phyloP scores from a whole-genome alignment of 1,140 invertebrate genomes.

The Pteromalus puparum region DNA sequence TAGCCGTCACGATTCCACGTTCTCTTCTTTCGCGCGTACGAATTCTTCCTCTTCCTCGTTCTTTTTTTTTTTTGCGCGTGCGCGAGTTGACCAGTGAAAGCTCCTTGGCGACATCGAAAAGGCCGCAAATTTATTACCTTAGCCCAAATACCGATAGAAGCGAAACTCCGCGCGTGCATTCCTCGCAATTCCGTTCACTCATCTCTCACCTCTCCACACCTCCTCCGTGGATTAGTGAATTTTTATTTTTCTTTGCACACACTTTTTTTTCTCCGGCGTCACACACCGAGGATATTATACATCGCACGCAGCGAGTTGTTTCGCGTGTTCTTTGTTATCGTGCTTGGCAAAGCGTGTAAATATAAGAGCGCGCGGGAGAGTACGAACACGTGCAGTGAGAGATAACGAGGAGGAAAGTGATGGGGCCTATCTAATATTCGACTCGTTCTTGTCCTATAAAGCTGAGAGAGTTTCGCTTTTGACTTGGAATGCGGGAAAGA shows the following conservation, averaged over 20 bases:
- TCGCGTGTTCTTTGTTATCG: constrained; percentile 3
- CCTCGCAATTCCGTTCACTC: not conserved
- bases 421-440: not conserved
- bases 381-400: not conserved
- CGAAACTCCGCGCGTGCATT: constrained; percentile 51
- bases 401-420: constrained; percentile 28
- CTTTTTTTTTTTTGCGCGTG: not conserved
- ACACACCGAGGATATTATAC: not conserved
- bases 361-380: not conserved
- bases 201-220: not conserved
- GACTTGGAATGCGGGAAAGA: not conserved
- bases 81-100: constrained; percentile 55
- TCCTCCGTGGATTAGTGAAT: not conserved
- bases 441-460: not conserved
- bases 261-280: not conserved
- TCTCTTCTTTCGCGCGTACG: not conserved
- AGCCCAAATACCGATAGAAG: constrained; percentile 54
- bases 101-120: constrained; percentile 50
- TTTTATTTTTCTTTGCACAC: not conserved
- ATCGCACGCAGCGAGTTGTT: not conserved
- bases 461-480: not conserved
- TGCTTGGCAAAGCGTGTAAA: not conserved
- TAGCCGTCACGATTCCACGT: not conserved
- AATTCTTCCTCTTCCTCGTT: constrained; percentile 9
- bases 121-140: constrained; percentile 56